Evolutionary conservation across 2,888 invertebrate species (phyloP).

Genomic region (Trichogramma evanescens): DNA sequence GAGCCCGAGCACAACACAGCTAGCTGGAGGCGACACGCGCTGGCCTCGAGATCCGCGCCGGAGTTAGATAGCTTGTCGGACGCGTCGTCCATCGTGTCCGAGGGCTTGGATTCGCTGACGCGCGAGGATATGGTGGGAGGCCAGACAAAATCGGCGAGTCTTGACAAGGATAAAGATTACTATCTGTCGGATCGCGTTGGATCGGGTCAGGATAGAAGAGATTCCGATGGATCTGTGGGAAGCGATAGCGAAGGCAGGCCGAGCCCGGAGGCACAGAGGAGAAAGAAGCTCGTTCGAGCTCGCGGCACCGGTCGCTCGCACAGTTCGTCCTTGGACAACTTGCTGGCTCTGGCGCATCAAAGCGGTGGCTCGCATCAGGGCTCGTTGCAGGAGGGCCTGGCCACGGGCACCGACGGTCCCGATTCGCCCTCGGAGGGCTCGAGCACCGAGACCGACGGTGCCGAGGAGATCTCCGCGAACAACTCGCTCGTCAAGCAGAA

Average conservation of each 20-base stretch:
- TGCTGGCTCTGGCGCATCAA: conserved; percentile 52
- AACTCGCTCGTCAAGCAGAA: conserved; percentile 64
- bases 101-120: conserved; percentile 68
- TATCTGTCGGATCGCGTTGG: conserved; percentile 82
- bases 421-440: conserved; percentile 50
- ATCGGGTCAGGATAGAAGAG: conserved; percentile 67
- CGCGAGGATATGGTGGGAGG: conserved; percentile 52
- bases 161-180: conserved; percentile 65
- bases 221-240: conserved; percentile 81
- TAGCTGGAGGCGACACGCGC: conserved; percentile 53
- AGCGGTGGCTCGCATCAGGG: conserved; percentile 35
- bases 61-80: conserved; percentile 61
- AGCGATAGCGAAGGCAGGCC: conserved; percentile 85
- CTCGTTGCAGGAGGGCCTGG: conserved; percentile 38
- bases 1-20: conserved; percentile 61
- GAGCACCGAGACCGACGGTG: conserved; percentile 67
- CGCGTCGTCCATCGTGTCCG: conserved; percentile 79
- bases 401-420: conserved; percentile 38
- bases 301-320: conserved; percentile 77
- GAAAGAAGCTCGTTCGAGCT: conserved; percentile 73
- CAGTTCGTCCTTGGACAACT: conserved; percentile 73
- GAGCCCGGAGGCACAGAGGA: conserved; percentile 72
- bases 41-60: conserved; percentile 72
- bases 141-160: conserved; percentile 57
- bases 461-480: conserved; percentile 51